Evolutionary conservation across 2,113 vertebrate genomes (phyloP).

Genomic region (Isichthys henryi): DNA sequence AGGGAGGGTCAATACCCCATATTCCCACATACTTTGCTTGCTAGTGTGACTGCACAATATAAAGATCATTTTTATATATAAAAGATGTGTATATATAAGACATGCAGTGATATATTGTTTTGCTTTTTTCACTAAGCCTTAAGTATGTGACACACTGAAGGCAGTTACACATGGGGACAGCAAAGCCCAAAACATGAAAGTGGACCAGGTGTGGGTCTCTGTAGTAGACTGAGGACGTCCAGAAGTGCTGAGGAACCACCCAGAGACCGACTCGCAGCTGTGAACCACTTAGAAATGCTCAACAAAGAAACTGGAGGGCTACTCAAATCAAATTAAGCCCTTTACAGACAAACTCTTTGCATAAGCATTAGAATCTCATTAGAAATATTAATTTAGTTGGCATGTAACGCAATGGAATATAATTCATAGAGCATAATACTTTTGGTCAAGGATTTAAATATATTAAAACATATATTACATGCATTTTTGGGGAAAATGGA

Average conservation of each 20-base stretch:
- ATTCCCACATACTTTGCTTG: no score
- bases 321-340: not conserved
- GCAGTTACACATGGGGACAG: not conserved
- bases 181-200: not conserved
- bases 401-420: not conserved
- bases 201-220: not conserved
- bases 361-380: not conserved
- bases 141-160: not conserved
- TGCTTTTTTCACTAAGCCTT: not conserved
- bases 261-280: not conserved
- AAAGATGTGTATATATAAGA: no score
- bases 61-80: no score
- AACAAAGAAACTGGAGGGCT: not conserved
- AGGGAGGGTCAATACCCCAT: no score
- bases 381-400: not conserved
- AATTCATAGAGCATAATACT: not conserved
- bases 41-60: no score
- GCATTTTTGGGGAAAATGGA: not conserved
- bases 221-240: not conserved
- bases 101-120: no score
- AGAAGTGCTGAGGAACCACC: not conserved
- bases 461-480: not conserved
- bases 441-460: not conserved
- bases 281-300: not conserved
- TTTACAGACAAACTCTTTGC: not conserved